Evolutionary conservation across 1,140 invertebrate species (phyloP).

Genomic region (Onthophagus taurus): DNA sequence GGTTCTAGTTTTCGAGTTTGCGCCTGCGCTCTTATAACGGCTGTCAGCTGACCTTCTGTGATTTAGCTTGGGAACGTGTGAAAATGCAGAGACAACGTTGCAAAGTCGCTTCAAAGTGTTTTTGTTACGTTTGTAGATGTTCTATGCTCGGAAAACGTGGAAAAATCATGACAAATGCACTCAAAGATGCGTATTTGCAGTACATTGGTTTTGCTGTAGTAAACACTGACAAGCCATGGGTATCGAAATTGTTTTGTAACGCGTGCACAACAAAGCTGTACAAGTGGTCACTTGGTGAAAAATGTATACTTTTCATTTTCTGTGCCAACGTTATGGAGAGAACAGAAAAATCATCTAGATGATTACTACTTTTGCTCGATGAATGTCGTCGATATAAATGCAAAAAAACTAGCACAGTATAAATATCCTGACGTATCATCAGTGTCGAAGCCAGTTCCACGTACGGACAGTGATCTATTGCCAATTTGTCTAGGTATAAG

Average conservation of each 20-base stretch:
- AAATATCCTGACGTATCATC: conserved; percentile 15
- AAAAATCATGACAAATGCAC: conserved; percentile 9
- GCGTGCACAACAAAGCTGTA: conserved; percentile 11
- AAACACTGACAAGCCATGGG: conserved; percentile 11
- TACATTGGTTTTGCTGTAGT: conserved; percentile 11
- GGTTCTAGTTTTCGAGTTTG: conserved; percentile 7
- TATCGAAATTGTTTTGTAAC: conserved; percentile 11
- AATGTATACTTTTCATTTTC: conserved; percentile 13
- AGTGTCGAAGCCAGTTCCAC: conserved; percentile 14
- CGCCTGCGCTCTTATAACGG: background rate
- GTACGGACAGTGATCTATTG: conserved; percentile 16
- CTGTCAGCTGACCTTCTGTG: conserved; percentile 3
- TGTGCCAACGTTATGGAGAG: conserved; percentile 12
- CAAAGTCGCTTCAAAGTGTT: conserved; percentile 9
- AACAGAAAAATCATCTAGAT: conserved; percentile 9
- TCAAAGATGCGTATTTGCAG: conserved; percentile 12
- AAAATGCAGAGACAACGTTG: conserved; percentile 8
- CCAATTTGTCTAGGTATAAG: conserved; percentile 14
- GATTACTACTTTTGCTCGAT: conserved; percentile 17
- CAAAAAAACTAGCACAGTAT: conserved; percentile 15
- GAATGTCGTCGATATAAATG: conserved; percentile 15
- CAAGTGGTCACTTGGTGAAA: conserved; percentile 9
- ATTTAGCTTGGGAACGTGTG: conserved; percentile 3
- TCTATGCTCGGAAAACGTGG: conserved; percentile 7
- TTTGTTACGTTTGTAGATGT: conserved; percentile 11